Evolutionary conservation across 1,140 invertebrate species (phyloP).

Genomic region (Drosophila ogumai): DNA sequence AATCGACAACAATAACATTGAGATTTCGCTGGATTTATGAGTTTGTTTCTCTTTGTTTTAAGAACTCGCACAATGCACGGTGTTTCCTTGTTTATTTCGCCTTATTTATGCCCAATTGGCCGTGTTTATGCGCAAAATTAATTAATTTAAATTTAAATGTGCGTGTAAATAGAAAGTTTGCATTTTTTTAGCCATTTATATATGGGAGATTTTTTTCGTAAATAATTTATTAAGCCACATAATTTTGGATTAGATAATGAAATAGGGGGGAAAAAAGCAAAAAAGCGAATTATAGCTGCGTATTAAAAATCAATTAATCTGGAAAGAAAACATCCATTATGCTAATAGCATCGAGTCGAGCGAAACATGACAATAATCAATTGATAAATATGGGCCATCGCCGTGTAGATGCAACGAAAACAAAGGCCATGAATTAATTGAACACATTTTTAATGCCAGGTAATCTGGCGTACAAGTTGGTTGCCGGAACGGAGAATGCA

Average conservation of each 20-base stretch:
- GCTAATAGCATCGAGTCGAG: slow-evolving; percentile 29
- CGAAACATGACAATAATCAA: slow-evolving; percentile 16
- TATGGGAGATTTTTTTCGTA: slow-evolving; percentile 15
- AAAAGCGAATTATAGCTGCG: slow-evolving; percentile 32
- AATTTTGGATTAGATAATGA: slow-evolving; percentile 59
- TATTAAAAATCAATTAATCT: slow-evolving; percentile 65
- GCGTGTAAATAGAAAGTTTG: slow-evolving; percentile 54
- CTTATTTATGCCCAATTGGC: slow-evolving; percentile 42
- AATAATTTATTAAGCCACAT: slow-evolving; percentile 64
- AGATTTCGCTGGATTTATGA: slow-evolving; percentile 11
- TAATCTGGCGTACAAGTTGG: slow-evolving; percentile 34
- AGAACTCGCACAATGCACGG: background rate
- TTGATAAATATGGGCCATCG: slow-evolving; percentile 42
- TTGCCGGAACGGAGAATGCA: slow-evolving; percentile 3
- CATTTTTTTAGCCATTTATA: slow-evolving; percentile 5
- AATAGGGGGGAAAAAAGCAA: background rate
- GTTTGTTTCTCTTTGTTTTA: background rate
- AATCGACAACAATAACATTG: slow-evolving; percentile 35
- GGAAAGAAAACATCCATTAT: slow-evolving; percentile 48
- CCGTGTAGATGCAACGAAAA: slow-evolving; percentile 26
- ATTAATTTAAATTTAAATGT: slow-evolving; percentile 61
- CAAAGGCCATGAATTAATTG: slow-evolving; percentile 46
- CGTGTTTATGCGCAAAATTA: slow-evolving; percentile 41
- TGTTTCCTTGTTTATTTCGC: slow-evolving; percentile 16
- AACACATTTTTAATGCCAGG: slow-evolving; percentile 39